Base-by-base conservation (phyloP, 2,888 invertebrate species). In the Chamaedrilus cognettii region DNA sequence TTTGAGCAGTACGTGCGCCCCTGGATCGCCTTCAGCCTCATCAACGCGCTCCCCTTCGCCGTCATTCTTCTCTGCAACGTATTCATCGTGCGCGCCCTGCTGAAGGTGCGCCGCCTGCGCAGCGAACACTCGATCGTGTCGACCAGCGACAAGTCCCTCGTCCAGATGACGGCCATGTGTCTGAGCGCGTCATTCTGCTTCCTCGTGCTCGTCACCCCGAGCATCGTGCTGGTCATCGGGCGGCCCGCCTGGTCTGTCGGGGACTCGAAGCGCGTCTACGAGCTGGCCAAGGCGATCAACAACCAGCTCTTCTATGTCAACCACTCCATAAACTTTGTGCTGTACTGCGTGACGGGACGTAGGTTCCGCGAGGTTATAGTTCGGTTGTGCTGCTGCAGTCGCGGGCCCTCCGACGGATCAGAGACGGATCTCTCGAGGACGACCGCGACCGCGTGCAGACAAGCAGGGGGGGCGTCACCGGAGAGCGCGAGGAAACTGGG, bases 121-220 rank as follows among this genome's bases (percentile, higher is more conserved):
- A 34, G 23, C 1, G 55, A 60, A 26, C 60, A 68, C 7, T 42
- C 35, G 2, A 56, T 62, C 5, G 56, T 60, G 7, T 57, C 65
- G 26, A 52, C 55, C 26, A 55, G 60, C 33, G 61, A 67, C 34
- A 59, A 65, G 32, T 15, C 60, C 31, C 58, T 68, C 28, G 31
- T 67, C 28, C 69, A 65, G 61, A 63, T 68, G 67, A 71, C 72
- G 1, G 55, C 69, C 19, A 70, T 75, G 71, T 75, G 75, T 58
- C 71, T 75, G 26, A 71, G 70, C 34, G 74, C 72, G 7, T 75
- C 74, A 11, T 74, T 75, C 64, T 65, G 68, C 30, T 75, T 75
- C 65, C 65, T 75, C 19, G 58, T 75, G 57, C 75, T 73, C 63
- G 66, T 74, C 33, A 66, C 72, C 1, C 75, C 75, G 23, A 75